Evolutionary conservation across 2,888 invertebrate species (phyloP), one percentile per base, ranked within the genome.

Genomic region (Ganaspis brasiliensis): DNA sequence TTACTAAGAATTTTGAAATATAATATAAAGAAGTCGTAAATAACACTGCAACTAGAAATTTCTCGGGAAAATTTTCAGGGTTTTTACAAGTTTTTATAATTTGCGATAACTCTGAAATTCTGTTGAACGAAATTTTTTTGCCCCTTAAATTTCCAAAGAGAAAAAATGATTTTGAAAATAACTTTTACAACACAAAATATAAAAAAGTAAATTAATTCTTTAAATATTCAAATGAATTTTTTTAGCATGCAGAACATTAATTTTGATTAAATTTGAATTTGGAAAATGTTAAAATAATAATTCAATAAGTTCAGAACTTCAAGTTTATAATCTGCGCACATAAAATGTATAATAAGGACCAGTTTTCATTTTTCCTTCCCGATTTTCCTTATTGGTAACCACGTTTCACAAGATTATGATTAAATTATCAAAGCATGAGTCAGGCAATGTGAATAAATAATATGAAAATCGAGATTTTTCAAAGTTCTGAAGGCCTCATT

Each of bases 1-100:
- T 19, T 63, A 37, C 61, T 9, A 14, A 6, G 61, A 63, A 37
- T 21, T 37, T 56, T 56, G 9, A 21, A 56, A 56, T 56, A 14
- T 56, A 56, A 1, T 2, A 21, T 10, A 3, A 24, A 56, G 4
- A 37, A 1, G 21, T 19, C 19, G 31, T n/a, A 16, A 57, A 35
- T 59, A 35, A 9, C 16, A 10, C 16, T 3, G 6, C 1, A 37
- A 16, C 16, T 35, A 37, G 2, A 37, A 63, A 37, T 14, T 19
- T 21, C 21, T 1, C 5, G 21, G 14, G 21, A 45, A 63, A n/a
- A 19, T 40, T 63, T 2, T 63, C 6, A 21, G 14, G 37, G 37
- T 40, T 63, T 63, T 8, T n/a, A 26, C 26, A 57, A n/a, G n/a
- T n/a, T n/a, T n/a, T n/a, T n/a, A n/a, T n/a, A n/a, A n/a, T n/a